These are phyloP conservation scores for Mystacornis crossleyi DNA, from an alignment of 2,113 vertebrate genomes.

Conservation along the genomic window DNA sequence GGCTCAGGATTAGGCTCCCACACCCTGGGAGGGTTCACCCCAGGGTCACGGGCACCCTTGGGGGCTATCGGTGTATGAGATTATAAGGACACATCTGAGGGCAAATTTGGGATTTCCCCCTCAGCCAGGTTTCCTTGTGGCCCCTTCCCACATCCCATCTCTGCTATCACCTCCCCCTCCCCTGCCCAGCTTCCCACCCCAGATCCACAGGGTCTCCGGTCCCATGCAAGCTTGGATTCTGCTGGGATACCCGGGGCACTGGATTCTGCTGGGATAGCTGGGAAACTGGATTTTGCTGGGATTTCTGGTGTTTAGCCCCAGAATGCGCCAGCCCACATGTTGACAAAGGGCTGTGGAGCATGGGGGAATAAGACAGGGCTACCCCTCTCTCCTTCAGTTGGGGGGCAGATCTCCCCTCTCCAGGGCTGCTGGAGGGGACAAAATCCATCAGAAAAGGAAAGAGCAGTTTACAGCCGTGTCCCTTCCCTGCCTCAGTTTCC, in stretches of 20 bases:
- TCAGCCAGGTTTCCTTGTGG: neutral
- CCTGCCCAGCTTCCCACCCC: neutral
- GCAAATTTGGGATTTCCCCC: neutral
- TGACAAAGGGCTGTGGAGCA: neutral
- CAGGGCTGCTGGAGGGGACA: neutral
- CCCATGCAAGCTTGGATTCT: neutral
- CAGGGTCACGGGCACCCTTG: neutral
- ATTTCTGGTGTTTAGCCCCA: accelerated
- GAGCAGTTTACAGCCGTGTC: neutral
- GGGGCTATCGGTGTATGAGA: neutral
- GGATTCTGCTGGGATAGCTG: neutral
- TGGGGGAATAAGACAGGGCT: accelerated
- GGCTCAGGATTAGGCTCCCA: neutral
- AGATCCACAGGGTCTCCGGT: accelerated
- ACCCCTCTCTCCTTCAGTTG: accelerated
- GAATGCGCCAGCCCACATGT: accelerated
- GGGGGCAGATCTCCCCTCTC: neutral
- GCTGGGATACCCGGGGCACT: neutral
- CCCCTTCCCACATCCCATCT: neutral
- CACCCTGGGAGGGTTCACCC: neutral
- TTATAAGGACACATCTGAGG: accelerated
- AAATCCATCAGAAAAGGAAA: neutral
- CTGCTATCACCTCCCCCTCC: accelerated
- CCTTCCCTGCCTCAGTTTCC: neutral
- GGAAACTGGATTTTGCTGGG: too few relatives aligned